These are phyloP conservation scores for Benthosema pterotum DNA, from an alignment of 2,797 vertebrate genomes.

Conservation along the genomic window DNA sequence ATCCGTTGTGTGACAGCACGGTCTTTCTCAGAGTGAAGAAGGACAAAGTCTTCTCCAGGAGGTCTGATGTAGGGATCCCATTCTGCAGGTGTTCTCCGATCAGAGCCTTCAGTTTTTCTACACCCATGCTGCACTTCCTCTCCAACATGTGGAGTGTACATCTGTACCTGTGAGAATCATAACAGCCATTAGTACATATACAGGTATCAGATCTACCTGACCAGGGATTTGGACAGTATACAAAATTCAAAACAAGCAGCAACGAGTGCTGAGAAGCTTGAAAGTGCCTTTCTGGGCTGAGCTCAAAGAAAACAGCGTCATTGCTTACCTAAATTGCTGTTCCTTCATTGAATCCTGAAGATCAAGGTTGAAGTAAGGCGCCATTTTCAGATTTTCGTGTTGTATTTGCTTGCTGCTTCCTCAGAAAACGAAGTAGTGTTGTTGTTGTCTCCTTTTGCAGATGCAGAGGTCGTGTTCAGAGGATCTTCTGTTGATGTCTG, in stretches of 20 bases:
- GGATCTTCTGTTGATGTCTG: constrained; percentile 28
- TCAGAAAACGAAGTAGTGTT: neutral
- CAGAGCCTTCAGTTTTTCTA: constrained; percentile 76
- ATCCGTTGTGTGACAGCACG: constrained; percentile 72
- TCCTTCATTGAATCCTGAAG: constrained; percentile 76
- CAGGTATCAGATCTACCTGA: too few species aligned
- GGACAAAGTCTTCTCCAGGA: constrained; percentile 75
- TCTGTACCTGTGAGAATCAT: constrained; percentile 58
- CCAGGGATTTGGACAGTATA: too few species aligned
- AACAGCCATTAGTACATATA: neutral
- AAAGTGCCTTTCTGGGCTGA: too few species aligned
- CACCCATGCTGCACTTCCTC: constrained; percentile 71
- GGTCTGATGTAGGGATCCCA: constrained; percentile 65
- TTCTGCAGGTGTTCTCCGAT: constrained; percentile 73
- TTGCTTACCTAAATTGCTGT: constrained; percentile 69
- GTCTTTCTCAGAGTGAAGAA: constrained; percentile 72
- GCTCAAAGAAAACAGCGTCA: too few species aligned
- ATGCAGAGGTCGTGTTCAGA: constrained; percentile 20
- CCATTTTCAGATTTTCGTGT: constrained; percentile 48
- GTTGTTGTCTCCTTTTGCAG: neutral
- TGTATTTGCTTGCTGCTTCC: constrained; percentile 4
- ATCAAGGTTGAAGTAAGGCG: constrained; percentile 67
- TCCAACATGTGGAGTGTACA: constrained; percentile 75
- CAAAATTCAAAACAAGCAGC: too few species aligned
- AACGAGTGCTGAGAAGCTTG: too few species aligned